Evolutionary conservation across 2,888 invertebrate species (phyloP).

Genomic region (Lochmaea crataegi): DNA sequence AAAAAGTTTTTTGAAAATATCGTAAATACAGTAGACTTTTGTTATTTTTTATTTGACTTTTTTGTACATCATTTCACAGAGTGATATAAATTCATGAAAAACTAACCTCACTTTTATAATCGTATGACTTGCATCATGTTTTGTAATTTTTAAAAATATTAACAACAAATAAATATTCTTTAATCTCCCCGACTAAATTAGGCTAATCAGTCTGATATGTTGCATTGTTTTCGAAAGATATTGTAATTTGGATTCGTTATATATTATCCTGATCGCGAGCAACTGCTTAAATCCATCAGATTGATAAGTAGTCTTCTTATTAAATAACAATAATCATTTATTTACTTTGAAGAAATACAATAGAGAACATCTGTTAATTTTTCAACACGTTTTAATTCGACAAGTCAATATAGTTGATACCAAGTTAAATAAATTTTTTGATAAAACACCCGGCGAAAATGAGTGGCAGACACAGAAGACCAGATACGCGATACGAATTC

Average conservation of each 20-base stretch:
- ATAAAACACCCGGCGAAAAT: not conserved
- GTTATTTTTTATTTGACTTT: too few relatives aligned
- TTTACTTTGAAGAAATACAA: slow-evolving; percentile 1
- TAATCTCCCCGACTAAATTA: not conserved
- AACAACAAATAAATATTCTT: too few relatives aligned
- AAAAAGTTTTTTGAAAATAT: too few relatives aligned
- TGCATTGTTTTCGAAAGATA: not conserved
- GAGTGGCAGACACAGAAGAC: slow-evolving; percentile 3
- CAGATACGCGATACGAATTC: slow-evolving; percentile 20
- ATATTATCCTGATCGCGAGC: not conserved
- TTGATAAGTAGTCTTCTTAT: not conserved
- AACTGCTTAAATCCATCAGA: not conserved
- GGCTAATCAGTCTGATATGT: not conserved
- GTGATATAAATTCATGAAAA: too few relatives aligned
- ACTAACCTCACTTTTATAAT: too few relatives aligned
- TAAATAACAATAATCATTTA: not conserved
- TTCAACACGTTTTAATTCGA: not conserved
- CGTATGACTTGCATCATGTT: too few relatives aligned
- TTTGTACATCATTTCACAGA: too few relatives aligned
- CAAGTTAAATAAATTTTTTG: not conserved
- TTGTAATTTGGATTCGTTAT: not conserved
- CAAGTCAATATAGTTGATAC: slow-evolving; percentile 1
- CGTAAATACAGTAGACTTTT: too few relatives aligned
- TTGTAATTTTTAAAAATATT: too few relatives aligned
- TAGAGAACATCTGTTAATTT: not conserved